phyloP scores from a whole-genome alignment of 2,888 invertebrate genomes.

The Cheilosia urbana region DNA sequence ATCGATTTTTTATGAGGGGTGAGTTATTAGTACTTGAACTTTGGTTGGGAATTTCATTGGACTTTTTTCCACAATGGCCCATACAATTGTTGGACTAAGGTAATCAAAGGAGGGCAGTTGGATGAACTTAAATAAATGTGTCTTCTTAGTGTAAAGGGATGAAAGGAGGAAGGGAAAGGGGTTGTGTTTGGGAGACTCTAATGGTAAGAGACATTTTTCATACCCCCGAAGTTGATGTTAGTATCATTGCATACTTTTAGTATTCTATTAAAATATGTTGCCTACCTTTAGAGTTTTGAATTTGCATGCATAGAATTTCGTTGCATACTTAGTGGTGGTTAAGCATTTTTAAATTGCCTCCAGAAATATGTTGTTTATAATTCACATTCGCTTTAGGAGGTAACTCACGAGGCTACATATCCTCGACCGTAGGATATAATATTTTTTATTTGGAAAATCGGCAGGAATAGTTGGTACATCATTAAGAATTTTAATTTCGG shows the following conservation, averaged over 20 bases:
- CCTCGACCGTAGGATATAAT: too few species aligned
- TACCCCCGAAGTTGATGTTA: background rate
- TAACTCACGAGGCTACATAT: too few species aligned
- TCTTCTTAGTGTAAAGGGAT: too few species aligned
- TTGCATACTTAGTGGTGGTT: background rate
- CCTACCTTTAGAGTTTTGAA: background rate
- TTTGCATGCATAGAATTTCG: background rate
- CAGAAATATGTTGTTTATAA: background rate
- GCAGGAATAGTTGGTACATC: too few species aligned
- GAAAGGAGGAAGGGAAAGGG: too few species aligned
- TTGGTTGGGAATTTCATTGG: slow-evolving; percentile 30
- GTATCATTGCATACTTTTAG: background rate
- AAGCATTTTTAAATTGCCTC: too few species aligned
- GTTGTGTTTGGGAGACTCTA: background rate
- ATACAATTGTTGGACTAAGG: background rate
- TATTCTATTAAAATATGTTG: background rate
- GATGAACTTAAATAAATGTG: background rate
- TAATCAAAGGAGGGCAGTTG: background rate
- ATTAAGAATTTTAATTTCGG: too few species aligned
- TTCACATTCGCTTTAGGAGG: background rate
- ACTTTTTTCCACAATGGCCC: slow-evolving; percentile 20
- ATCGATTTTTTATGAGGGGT: slow-evolving; percentile 22
- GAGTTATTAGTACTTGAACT: slow-evolving; percentile 33
- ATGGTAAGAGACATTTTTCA: background rate
- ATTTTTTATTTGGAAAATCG: too few species aligned